Conservation (phyloP, 1,140 invertebrate species). For the Lepidotrigona ventralis region DNA sequence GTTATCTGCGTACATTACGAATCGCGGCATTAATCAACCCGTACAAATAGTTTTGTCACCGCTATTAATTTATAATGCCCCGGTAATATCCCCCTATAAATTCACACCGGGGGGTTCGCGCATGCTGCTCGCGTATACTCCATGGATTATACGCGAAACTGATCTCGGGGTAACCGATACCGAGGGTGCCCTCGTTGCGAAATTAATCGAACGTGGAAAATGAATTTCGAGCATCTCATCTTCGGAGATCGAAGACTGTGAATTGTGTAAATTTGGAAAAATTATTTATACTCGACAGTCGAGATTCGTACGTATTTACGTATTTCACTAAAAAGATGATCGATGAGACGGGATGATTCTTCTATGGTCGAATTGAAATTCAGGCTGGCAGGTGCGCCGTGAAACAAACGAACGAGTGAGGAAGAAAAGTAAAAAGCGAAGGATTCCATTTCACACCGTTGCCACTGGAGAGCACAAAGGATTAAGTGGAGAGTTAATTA, state of each 20-base stretch:
- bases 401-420: too few relatives aligned
- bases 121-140: background rate
- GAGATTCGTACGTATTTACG: background rate
- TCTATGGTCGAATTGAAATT: background rate
- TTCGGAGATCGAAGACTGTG: background rate
- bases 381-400: background rate
- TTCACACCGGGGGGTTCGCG: background rate
- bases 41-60: slow-evolving; percentile 42
- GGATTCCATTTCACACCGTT: background rate
- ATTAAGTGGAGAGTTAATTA: slow-evolving; percentile 43
- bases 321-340: background rate
- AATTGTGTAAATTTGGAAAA: background rate
- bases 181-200: background rate
- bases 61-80: slow-evolving; percentile 46
- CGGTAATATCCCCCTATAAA: slow-evolving; percentile 33
- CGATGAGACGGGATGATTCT: background rate
- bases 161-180: slow-evolving; percentile 14
- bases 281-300: background rate
- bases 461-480: background rate
- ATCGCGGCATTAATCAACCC: slow-evolving; percentile 26
- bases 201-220: background rate
- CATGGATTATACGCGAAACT: slow-evolving; percentile 11
- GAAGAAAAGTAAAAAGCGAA: background rate
- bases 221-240: background rate
- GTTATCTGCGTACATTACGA: slow-evolving; percentile 33